Evolutionary conservation across 2,113 vertebrate species (phyloP).

Genomic region (Centropus bengalensis): DNA sequence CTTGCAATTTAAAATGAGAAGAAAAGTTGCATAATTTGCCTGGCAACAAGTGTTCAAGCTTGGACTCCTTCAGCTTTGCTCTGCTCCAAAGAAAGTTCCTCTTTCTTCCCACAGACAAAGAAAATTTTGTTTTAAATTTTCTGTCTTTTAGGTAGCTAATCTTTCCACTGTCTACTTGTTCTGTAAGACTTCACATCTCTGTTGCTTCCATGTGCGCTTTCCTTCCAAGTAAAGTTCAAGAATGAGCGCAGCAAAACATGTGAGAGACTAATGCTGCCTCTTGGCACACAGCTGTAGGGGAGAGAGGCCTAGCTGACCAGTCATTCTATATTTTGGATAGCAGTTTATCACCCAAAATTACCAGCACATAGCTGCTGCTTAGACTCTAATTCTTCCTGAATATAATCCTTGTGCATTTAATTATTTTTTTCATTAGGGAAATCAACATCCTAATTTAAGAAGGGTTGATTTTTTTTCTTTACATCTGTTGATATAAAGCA

Average conservation of each 20-base stretch:
- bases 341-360: not conserved
- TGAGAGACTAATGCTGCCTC: not conserved
- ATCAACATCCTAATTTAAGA: not conserved
- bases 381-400: not conserved
- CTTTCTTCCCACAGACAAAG: not conserved
- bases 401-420: not conserved
- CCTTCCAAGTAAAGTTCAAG: not conserved
- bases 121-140: not conserved
- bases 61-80: not conserved
- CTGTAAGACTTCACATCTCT: not conserved
- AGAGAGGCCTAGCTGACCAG: not conserved
- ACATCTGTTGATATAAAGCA: not conserved
- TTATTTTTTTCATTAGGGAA: not conserved
- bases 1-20: not conserved
- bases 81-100: not conserved
- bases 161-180: not conserved
- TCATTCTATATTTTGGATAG: not conserved
- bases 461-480: not conserved
- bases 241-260: accelerated
- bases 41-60: not conserved
- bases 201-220: not conserved
- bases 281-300: not conserved
- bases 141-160: not conserved
- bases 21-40: not conserved
- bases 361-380: not conserved